A percentile compares a stretch with the other conserved stretches of the same genome.
Evolutionary conservation across 2,113 vertebrate species (phyloP).

Genomic region (Probosciger aterrimus): DNA sequence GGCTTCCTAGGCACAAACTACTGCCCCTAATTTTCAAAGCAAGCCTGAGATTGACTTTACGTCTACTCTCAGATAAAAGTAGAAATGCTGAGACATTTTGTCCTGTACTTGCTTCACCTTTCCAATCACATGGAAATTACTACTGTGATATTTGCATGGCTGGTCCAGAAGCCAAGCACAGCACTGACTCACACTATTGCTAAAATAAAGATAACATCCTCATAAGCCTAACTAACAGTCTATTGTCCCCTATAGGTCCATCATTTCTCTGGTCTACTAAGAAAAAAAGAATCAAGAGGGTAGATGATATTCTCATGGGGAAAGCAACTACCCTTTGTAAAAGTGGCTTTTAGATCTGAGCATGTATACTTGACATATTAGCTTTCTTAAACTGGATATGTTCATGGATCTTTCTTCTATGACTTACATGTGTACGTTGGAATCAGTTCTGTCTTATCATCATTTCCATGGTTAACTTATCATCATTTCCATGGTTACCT

Average conservation of each 20-base stretch:
- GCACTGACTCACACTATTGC: background rate
- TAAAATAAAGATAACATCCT: background rate
- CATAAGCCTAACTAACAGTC: background rate
- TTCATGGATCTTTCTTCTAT: background rate
- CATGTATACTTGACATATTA: background rate
- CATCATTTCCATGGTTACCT: constrained; percentile 52
- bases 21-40: background rate
- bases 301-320: background rate
- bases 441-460: constrained; percentile 6
- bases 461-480: constrained; percentile 46
- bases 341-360: background rate
- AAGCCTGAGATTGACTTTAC: background rate
- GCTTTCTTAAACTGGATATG: background rate
- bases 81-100: background rate
- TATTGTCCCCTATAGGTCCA: background rate
- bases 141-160: background rate
- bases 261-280: background rate
- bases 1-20: background rate
- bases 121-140: background rate
- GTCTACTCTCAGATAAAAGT: background rate
- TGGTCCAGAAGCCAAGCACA: background rate
- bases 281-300: background rate
- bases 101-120: background rate
- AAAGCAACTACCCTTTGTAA: background rate
- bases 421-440: background rate